Evolutionary conservation across 2,888 invertebrate genomes (phyloP).

Genomic region (Nebria salina): DNA sequence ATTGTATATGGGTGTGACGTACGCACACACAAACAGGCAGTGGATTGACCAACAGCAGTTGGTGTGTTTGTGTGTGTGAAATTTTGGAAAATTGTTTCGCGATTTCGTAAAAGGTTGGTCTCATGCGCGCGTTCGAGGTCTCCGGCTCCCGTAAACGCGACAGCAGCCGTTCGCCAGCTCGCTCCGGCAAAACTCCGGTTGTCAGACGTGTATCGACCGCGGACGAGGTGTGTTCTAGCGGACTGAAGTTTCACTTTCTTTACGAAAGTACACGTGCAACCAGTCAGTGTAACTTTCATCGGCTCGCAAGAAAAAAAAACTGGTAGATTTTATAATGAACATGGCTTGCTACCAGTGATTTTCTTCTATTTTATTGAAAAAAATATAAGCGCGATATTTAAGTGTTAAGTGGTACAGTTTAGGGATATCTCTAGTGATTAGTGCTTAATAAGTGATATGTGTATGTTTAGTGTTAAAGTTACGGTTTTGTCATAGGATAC

Average conservation of each 20-base stretch:
- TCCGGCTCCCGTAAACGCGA: constrained; percentile 5
- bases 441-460: neutral
- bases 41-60: neutral
- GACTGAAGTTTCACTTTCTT: constrained; percentile 32
- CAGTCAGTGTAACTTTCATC: constrained; percentile 28
- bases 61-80: constrained; percentile 4
- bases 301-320: neutral
- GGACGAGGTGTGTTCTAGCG: neutral
- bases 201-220: constrained; percentile 41
- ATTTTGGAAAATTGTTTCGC: constrained; percentile 16
- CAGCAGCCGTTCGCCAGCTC: constrained; percentile 14
- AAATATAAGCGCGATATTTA: neutral
- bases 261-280: constrained; percentile 24
- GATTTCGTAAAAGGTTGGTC: constrained; percentile 11
- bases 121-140: neutral
- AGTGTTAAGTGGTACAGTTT: neutral
- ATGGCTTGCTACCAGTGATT: neutral
- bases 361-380: neutral
- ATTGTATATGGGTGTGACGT: neutral
- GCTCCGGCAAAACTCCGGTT: neutral
- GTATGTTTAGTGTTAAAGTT: neutral
- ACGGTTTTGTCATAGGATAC: neutral
- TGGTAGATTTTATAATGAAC: neutral
- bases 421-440: neutral
- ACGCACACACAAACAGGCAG: neutral